Percentiles rank a stretch among this genome's conserved stretches.
phyloP scores from a whole-genome alignment of 1,140 invertebrate species.

The Mycetomoellerius zeteki region DNA sequence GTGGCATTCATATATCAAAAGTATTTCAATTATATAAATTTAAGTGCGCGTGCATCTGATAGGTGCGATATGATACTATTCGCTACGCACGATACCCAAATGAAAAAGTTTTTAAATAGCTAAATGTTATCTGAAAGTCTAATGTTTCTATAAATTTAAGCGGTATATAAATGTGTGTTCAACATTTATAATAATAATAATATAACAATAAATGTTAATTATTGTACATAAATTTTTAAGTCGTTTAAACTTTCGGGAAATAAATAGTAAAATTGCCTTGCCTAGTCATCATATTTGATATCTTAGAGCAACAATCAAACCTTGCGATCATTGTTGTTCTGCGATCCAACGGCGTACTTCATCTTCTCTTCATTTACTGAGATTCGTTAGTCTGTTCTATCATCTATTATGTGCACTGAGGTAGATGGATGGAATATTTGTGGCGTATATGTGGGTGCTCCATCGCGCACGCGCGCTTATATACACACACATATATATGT shows the following conservation, averaged over 20 bases:
- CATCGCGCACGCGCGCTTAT: neutral
- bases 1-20: neutral
- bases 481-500: constrained; percentile 3
- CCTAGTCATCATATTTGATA: constrained; percentile 30
- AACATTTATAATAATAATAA: constrained; percentile 77
- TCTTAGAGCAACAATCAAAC: constrained; percentile 7
- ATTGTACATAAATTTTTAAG: neutral
- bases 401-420: constrained; percentile 84
- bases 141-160: constrained; percentile 79
- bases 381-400: constrained; percentile 75
- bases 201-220: constrained; percentile 66
- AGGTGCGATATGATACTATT: neutral
- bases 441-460: constrained; percentile 33
- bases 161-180: constrained; percentile 75
- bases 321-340: neutral
- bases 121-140: constrained; percentile 12
- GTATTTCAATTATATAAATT: neutral
- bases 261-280: constrained; percentile 57
- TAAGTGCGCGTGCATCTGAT: neutral
- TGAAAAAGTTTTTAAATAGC: neutral
- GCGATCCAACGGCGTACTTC: constrained; percentile 12
- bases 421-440: constrained; percentile 85
- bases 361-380: constrained; percentile 57
- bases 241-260: constrained; percentile 67
- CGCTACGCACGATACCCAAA: neutral